These are phyloP conservation scores for Lasioglossum zephyrum DNA, from an alignment of 2,888 invertebrate species.

Conservation along the genomic window DNA sequence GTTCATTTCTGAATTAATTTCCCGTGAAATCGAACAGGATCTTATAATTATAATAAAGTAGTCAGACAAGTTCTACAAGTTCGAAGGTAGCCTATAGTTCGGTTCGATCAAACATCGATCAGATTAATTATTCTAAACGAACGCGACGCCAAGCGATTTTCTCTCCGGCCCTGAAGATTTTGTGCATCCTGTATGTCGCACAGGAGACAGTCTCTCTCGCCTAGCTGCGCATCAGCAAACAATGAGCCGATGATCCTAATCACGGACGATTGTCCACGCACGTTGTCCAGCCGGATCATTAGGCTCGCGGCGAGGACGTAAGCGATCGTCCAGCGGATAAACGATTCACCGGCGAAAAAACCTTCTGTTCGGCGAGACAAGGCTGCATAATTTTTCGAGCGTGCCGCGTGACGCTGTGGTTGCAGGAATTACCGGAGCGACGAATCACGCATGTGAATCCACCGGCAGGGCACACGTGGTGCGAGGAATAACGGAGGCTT, in stretches of 20 bases:
- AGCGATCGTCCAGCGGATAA: constrained; percentile 1
- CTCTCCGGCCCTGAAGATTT: not conserved
- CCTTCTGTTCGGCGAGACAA: not conserved
- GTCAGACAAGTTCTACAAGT: too few species aligned
- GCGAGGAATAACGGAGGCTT: constrained; percentile 62
- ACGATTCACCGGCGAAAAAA: not conserved
- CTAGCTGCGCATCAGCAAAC: not conserved
- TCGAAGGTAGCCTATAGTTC: too few species aligned
- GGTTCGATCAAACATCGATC: not conserved
- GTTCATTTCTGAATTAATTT: too few species aligned
- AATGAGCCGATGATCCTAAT: constrained; percentile 21
- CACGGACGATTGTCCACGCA: constrained; percentile 3
- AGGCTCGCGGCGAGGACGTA: constrained; percentile 4
- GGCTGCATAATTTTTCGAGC: constrained; percentile 20
- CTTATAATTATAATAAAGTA: too few species aligned
- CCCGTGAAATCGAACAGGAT: too few species aligned
- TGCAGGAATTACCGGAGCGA: constrained; percentile 36
- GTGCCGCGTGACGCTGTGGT: constrained; percentile 1
- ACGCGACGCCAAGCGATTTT: not conserved
- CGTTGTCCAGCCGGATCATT: not conserved
- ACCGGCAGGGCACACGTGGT: constrained; percentile 35
- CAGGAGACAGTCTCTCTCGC: not conserved
- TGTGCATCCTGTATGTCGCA: not conserved
- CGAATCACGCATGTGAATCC: constrained; percentile 48
- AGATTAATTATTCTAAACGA: not conserved